A percentile compares a stretch with the other conserved stretches of the same genome.
Evolutionary conservation across 1,140 invertebrate genomes (phyloP).

Genomic region (Hylaeus volcanicus): DNA sequence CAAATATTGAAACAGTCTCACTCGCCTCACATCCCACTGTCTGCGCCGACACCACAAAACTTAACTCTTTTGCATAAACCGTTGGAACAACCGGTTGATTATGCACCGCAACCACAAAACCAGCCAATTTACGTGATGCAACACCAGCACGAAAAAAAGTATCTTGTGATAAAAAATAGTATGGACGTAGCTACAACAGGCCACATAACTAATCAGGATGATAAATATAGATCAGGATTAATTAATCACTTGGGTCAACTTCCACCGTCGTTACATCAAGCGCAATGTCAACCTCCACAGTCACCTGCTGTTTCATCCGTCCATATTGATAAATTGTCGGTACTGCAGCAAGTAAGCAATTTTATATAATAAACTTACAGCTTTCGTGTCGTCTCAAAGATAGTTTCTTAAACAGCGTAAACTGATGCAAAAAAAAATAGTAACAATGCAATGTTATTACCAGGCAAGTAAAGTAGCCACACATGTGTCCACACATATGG

Average conservation of each 20-base stretch:
- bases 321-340: slow-evolving; percentile 74
- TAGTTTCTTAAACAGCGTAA: background rate
- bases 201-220: slow-evolving; percentile 71
- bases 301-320: slow-evolving; percentile 72
- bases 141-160: slow-evolving; percentile 74
- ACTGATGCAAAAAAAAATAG: too few relatives aligned
- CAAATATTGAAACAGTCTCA: slow-evolving; percentile 73
- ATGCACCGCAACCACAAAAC: slow-evolving; percentile 67
- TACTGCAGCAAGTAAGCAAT: slow-evolving; percentile 71
- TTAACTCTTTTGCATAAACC: slow-evolving; percentile 72
- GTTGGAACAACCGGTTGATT: slow-evolving; percentile 74
- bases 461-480: slow-evolving; percentile 72
- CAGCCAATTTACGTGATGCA: slow-evolving; percentile 71
- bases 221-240: slow-evolving; percentile 74
- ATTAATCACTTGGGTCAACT: slow-evolving; percentile 73
- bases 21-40: slow-evolving; percentile 72
- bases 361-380: background rate
- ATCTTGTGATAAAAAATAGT: slow-evolving; percentile 76
- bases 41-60: slow-evolving; percentile 69
- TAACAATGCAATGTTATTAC: slow-evolving; percentile 12
- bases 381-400: background rate
- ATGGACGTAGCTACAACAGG: slow-evolving; percentile 68
- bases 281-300: slow-evolving; percentile 73
- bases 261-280: slow-evolving; percentile 71
- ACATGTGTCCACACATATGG: slow-evolving; percentile 69